Conservation (phyloP, 2,113 vertebrate genomes). For the Burhinus oedicnemus region DNA sequence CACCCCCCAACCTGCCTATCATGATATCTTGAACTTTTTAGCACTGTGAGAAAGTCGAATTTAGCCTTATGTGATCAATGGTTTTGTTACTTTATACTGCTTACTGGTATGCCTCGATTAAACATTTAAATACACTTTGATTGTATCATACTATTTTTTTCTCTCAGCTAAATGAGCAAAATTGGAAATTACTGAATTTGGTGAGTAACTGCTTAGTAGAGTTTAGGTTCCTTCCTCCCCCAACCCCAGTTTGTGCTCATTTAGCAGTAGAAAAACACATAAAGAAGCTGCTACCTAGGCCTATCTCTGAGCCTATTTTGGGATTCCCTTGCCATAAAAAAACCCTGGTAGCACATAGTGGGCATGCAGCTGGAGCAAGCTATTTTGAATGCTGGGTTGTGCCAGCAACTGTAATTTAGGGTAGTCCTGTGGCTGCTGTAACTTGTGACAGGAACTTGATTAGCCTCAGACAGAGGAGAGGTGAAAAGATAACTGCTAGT, state of each 20-base stretch:
- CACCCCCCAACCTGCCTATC: neutral
- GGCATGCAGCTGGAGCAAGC: neutral
- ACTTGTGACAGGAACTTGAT: neutral
- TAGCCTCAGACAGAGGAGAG: neutral
- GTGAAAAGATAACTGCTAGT: neutral
- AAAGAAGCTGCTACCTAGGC: neutral
- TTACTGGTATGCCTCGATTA: neutral
- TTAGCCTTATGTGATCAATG: neutral
- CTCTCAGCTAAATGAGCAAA: neutral
- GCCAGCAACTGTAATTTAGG: neutral
- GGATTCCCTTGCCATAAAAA: neutral
- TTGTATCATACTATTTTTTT: neutral
- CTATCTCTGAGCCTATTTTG: neutral
- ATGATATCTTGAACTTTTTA: neutral
- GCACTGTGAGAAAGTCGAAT: neutral
- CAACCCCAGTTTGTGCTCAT: fast-evolving
- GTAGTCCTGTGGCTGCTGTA: neutral
- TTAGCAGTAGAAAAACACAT: neutral
- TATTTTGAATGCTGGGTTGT: neutral
- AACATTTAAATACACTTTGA: neutral
- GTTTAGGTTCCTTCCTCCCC: neutral
- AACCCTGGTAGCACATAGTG: neutral
- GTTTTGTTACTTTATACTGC: neutral
- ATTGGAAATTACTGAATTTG: neutral
- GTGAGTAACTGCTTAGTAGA: neutral